Conservation (phyloP, 2,113 vertebrate genomes). For the Collichthys lucidus region DNA sequence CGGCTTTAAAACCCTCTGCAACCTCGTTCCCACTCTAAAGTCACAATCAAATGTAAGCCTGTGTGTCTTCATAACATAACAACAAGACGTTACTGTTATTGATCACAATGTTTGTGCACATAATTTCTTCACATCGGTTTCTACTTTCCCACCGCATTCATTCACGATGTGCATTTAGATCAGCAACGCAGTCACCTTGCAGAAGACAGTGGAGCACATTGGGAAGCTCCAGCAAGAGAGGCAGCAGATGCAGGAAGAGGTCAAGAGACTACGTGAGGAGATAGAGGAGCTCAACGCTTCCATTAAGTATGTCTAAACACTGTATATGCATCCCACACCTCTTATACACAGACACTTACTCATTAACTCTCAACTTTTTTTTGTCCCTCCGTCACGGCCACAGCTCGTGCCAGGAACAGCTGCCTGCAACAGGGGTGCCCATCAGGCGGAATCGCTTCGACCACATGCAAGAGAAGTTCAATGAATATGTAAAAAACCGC, state of each 20-base stretch:
- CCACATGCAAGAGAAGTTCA: conserved; percentile 91
- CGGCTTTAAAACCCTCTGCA: conserved; percentile 90
- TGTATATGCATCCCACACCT: not conserved
- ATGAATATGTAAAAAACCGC: conserved; percentile 92
- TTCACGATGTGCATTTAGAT: conserved; percentile 80
- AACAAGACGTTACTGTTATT: not conserved
- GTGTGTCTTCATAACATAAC: not conserved
- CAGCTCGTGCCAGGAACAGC: conserved; percentile 93
- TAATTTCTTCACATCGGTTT: not conserved
- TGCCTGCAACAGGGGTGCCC: conserved; percentile 93
- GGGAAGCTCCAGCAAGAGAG: conserved; percentile 96
- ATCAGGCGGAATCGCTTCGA: conserved; percentile 85
- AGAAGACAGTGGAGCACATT: conserved; percentile 96
- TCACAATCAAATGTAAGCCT: conserved; percentile 87
- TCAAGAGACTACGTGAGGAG: conserved; percentile 90
- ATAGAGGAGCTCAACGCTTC: conserved; percentile 93
- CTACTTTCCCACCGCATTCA: not conserved
- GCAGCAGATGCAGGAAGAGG: conserved; percentile 91
- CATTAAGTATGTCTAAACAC: conserved; percentile 86
- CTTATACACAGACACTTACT: not conserved
- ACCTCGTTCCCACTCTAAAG: conserved; percentile 88
- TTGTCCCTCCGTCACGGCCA: not conserved
- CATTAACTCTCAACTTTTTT: not conserved
- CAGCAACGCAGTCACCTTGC: conserved; percentile 92
- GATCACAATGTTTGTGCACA: not conserved